Conservation (phyloP, 2,888 invertebrate genomes). For the Stegana nigrithorax region DNA sequence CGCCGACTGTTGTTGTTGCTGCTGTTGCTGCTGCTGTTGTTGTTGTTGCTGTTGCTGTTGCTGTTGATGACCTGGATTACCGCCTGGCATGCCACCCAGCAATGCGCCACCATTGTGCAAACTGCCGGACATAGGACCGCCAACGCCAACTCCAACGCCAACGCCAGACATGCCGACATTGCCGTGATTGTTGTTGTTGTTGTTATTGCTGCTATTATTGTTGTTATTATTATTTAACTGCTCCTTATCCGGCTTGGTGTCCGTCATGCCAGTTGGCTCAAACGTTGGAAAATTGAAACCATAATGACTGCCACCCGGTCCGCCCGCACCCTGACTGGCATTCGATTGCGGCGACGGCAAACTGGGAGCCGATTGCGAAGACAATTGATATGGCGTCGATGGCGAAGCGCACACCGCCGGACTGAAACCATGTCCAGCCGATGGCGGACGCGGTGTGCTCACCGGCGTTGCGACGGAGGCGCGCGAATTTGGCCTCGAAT, state of each 20-base stretch:
- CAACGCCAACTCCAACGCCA: too few species aligned
- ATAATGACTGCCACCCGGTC: constrained; percentile 38
- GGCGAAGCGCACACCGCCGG: constrained; percentile 70
- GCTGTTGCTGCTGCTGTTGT: constrained; percentile 62
- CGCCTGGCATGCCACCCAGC: constrained; percentile 45
- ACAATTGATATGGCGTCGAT: constrained; percentile 70
- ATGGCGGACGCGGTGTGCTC: constrained; percentile 75
- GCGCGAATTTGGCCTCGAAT: constrained; percentile 74
- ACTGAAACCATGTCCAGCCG: constrained; percentile 72
- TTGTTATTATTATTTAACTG: constrained; percentile 41
- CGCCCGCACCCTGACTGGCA: constrained; percentile 57
- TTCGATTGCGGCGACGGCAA: constrained; percentile 71
- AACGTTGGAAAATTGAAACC: constrained; percentile 58
- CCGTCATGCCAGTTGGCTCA: constrained; percentile 46
- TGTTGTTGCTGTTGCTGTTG: constrained; percentile 39
- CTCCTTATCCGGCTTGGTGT: constrained; percentile 58
- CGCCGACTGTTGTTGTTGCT: constrained; percentile 35
- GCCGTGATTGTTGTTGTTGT: constrained; percentile 23
- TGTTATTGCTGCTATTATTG: constrained; percentile 70
- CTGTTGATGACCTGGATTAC: constrained; percentile 42
- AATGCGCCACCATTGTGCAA: constrained; percentile 23
- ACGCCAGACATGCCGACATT: constrained; percentile 49
- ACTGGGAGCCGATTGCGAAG: constrained; percentile 65
- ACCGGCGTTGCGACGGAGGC: constrained; percentile 74
- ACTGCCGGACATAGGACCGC: too few species aligned